These are phyloP conservation scores for Anthopleura sola DNA, from an alignment of 64 coral and sea anemone species.

Conservation along the genomic window DNA sequence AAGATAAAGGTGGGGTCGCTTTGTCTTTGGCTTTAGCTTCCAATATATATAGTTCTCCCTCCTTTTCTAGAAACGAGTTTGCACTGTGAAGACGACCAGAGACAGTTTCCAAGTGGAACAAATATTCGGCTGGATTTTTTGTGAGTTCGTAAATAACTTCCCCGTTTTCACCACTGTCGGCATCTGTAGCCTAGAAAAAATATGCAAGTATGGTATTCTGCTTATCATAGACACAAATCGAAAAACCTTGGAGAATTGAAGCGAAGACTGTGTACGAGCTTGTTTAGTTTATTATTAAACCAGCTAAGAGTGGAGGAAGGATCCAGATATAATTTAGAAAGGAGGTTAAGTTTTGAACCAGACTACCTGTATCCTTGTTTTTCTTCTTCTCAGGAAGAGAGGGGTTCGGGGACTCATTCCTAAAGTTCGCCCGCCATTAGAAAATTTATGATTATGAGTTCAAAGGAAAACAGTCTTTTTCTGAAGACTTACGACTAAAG, in stretches of 20 bases:
- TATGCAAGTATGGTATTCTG: background rate
- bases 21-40: background rate
- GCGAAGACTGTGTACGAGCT: background rate
- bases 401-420: no score
- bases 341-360: no score
- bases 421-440: no score
- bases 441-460: no score
- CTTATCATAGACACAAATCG: background rate
- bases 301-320: no score
- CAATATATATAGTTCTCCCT: constrained; percentile 29
- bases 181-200: constrained; percentile 45
- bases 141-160: constrained; percentile 30
- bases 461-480: no score
- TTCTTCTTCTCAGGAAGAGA: no score
- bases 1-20: background rate
- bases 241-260: background rate
- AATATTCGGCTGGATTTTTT: constrained; percentile 9
- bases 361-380: no score
- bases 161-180: constrained; percentile 38
- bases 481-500: no score
- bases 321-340: no score
- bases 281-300: no score
- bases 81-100: constrained; percentile 45
- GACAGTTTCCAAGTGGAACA: constrained; percentile 53
- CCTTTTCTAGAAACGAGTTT: constrained; percentile 32